Evolutionary conservation across 1,140 invertebrate genomes (phyloP).

Genomic region (Saccostrea echinata): DNA sequence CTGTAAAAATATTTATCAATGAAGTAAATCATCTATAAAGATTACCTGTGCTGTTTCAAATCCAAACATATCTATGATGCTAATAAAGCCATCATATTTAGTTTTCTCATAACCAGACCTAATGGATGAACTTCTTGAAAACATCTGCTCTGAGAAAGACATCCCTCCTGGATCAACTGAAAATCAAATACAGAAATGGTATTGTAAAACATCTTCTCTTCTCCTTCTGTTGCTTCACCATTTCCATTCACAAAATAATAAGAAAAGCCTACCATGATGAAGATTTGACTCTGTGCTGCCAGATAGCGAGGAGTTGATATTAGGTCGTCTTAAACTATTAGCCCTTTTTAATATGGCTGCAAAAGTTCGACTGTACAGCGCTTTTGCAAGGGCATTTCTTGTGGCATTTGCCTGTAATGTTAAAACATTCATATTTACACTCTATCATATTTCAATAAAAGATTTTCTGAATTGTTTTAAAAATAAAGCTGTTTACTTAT

Average conservation of each 20-base stretch:
- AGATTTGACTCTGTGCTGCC: constrained; percentile 61
- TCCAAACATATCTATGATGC: constrained; percentile 68
- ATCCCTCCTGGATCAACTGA: constrained; percentile 34
- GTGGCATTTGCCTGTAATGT: constrained; percentile 88
- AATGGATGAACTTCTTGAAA: constrained; percentile 45
- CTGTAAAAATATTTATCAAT: not conserved
- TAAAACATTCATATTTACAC: not conserved
- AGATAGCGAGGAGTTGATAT: constrained; percentile 54
- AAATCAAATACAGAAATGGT: not conserved
- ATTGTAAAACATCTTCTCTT: not conserved
- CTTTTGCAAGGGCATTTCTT: constrained; percentile 93
- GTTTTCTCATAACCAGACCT: constrained; percentile 52
- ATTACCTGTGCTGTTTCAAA: constrained; percentile 67
- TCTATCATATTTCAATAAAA: not conserved
- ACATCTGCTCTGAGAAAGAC: not conserved
- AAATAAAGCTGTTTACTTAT: not conserved
- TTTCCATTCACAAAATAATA: not conserved
- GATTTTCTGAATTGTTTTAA: not conserved
- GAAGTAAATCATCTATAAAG: not conserved
- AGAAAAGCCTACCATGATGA: constrained; percentile 54
- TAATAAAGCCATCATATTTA: constrained; percentile 64
- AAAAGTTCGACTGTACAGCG: constrained; percentile 95
- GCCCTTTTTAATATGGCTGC: constrained; percentile 95
- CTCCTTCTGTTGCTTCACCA: not conserved
- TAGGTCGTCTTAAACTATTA: constrained; percentile 89